Evolutionary conservation across 1,140 invertebrate species (phyloP), one percentile per base, ranked within the genome.

Genomic region (Zaprionus ghesquierei): DNA sequence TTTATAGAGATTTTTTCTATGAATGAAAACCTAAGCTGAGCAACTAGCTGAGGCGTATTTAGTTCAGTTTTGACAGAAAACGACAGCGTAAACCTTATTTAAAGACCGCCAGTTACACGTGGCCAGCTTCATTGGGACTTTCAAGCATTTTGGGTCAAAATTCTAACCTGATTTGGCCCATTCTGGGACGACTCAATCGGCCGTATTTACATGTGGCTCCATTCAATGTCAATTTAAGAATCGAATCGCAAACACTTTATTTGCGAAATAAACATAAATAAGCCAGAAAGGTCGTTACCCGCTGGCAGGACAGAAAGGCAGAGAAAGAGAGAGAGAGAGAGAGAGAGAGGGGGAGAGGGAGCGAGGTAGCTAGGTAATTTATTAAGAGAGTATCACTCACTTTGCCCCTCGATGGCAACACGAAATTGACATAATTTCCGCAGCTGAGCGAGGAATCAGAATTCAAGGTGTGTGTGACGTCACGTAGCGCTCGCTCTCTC

Each of bases 351-450:
- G n/a, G 15, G 5, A 15, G 35, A n/a, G n/a, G n/a, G 2, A 41
- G 41, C 20, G 41, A 46, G 22, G 41, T 46, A 41, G 41, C 20
- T 18, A 46, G 22, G 41, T 46, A 46, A 46, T 46, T 46, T 46
- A 46, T 46, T 46, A 46, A 46, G 41, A 18, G 41, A 12, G 22
- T 46, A 46, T 46, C 41, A 22, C 41, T 46, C 41, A 46, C 41
- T 46, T 10, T 10, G 18, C 18, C 22, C 41, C n/a, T n/a, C 3
- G 41, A 12, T 3, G 41, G 41, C 41, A 46, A 46, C n/a, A 41
- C 41, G 9, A 46, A 46, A 46, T 46, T 46, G 41, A 46, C 41
- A 46, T 46, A 46, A 46, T 46, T 46, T 46, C 41, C 41, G 35
- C 35, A 41, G 35, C 35, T 41, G 35, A 41, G n/a, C 35, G 35